Evolutionary conservation across 2,113 vertebrate genomes (phyloP).

Genomic region (Conger conger): DNA sequence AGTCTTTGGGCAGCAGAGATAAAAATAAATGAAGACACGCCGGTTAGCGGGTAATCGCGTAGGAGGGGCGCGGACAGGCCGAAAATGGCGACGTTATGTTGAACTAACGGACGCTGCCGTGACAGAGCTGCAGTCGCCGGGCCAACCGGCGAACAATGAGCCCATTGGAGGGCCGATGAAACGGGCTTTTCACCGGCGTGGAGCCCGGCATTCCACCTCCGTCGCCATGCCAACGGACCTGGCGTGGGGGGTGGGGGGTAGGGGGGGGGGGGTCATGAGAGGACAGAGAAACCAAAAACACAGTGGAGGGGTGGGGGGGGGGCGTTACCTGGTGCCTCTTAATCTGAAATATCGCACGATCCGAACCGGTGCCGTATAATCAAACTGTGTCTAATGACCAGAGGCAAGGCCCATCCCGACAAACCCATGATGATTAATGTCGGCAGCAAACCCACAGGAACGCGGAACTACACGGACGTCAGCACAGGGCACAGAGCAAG

Average conservation of each 20-base stretch:
- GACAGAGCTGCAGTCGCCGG: background rate
- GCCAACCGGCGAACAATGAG: background rate
- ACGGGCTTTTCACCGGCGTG: background rate
- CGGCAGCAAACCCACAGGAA: background rate
- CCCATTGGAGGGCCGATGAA: conserved; percentile 10
- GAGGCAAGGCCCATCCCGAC: background rate
- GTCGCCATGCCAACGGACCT: background rate
- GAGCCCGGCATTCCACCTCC: background rate
- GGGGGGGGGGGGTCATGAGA: background rate
- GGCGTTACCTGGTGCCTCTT: background rate
- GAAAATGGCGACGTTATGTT: background rate
- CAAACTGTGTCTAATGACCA: background rate
- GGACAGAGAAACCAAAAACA: background rate
- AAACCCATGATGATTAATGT: background rate
- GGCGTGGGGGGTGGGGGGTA: background rate
- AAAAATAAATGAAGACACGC: background rate
- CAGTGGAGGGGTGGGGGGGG: background rate
- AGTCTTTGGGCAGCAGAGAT: background rate
- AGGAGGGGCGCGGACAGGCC: too few relatives aligned
- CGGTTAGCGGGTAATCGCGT: too few relatives aligned
- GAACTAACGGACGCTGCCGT: conserved; percentile 1
- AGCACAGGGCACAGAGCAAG: too few relatives aligned
- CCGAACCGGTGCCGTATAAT: background rate
- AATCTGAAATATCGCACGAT: background rate
- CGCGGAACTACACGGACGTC: background rate